Evolutionary conservation across 2,113 vertebrate species (phyloP).

Genomic region (Sylvietta virens): DNA sequence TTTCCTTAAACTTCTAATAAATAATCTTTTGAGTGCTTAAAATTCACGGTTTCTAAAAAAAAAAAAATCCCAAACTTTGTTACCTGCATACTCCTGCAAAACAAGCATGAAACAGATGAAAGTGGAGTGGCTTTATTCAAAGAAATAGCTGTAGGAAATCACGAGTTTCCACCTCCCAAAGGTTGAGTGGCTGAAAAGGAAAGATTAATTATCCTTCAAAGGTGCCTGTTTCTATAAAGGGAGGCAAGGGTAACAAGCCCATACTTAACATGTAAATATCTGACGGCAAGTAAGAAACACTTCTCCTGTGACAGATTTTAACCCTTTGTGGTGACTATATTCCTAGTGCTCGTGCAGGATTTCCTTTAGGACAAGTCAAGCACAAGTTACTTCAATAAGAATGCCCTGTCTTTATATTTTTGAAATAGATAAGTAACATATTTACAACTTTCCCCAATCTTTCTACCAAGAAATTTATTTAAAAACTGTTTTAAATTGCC

Average conservation of each 20-base stretch:
- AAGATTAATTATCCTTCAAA: conserved; percentile 23
- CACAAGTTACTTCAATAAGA: not conserved
- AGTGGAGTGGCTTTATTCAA: not conserved
- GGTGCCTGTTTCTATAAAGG: not conserved
- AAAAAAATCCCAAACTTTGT: not conserved
- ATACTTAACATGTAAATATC: not conserved
- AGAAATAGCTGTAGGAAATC: conserved; percentile 7
- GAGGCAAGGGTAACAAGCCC: not conserved
- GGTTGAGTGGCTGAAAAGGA: not conserved
- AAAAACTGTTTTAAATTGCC: not conserved
- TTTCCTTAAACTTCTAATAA: not conserved
- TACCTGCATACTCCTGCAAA: not conserved
- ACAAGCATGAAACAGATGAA: not conserved
- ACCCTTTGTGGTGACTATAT: not conserved
- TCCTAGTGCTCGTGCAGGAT: not conserved
- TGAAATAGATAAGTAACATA: not conserved
- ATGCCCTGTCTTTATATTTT: accelerated
- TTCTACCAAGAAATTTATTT: not conserved
- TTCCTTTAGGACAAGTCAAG: not conserved
- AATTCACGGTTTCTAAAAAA: not conserved
- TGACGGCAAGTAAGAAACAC: not conserved
- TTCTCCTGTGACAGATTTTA: not conserved
- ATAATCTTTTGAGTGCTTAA: not conserved
- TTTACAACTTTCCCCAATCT: not conserved
- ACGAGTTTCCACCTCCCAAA: not conserved